These are phyloP conservation scores for Timema podura DNA, from an alignment of 2,888 invertebrate genomes.

Conservation along the genomic window DNA sequence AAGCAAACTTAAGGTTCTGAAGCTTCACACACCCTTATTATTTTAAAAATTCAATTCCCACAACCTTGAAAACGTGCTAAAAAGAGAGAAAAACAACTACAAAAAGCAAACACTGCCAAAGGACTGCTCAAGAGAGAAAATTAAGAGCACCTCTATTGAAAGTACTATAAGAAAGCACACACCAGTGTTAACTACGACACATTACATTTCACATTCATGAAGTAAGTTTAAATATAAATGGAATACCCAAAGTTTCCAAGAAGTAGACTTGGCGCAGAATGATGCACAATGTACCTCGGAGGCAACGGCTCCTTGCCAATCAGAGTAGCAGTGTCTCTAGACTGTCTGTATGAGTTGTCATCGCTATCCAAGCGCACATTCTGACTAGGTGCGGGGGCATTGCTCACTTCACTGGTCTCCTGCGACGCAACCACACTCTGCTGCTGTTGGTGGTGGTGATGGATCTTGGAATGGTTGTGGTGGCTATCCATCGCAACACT, in stretches of 20 bases:
- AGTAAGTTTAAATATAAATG: too few relatives aligned
- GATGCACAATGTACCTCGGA: constrained; percentile 37
- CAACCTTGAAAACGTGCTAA: too few relatives aligned
- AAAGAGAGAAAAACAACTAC: too few relatives aligned
- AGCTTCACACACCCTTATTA: too few relatives aligned
- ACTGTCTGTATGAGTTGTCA: constrained; percentile 24
- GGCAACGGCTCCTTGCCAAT: constrained; percentile 44
- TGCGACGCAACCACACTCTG: constrained; percentile 27
- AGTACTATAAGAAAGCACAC: too few relatives aligned
- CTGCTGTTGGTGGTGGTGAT: constrained; percentile 34
- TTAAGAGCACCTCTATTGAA: too few relatives aligned
- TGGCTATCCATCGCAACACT: constrained; percentile 15
- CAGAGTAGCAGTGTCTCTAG: constrained; percentile 27
- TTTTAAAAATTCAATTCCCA: too few relatives aligned
- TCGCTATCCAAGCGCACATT: constrained; percentile 25
- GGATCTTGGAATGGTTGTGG: constrained; percentile 32
- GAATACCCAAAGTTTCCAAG: neutral
- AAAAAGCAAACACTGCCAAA: too few relatives aligned
- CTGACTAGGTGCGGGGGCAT: constrained; percentile 26
- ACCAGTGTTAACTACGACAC: too few relatives aligned
- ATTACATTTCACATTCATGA: too few relatives aligned
- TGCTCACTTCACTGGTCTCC: constrained; percentile 23
- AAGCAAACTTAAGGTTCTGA: too few relatives aligned
- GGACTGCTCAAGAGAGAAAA: too few relatives aligned
- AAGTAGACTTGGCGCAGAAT: constrained; percentile 7